A percentile compares a stretch with the other conserved stretches of the same genome.
These are phyloP conservation scores for Porphyrio hochstetteri DNA, from an alignment of 2,113 vertebrate genomes.

Conservation along the genomic window DNA sequence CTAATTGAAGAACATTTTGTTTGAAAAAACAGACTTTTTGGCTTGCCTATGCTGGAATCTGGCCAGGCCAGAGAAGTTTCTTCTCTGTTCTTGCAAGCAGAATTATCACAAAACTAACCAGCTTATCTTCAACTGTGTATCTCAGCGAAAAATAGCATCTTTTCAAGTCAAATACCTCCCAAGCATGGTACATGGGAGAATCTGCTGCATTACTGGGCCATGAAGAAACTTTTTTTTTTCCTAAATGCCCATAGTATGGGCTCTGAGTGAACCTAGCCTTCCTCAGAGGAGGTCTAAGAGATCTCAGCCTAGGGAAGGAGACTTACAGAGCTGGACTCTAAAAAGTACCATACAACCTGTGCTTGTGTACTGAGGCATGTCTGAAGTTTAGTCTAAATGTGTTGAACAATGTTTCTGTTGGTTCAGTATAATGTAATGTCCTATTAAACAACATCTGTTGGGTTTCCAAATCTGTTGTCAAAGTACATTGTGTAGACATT, in stretches of 20 bases:
- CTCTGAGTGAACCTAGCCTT: not conserved
- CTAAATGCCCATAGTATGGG: not conserved
- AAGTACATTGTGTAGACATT: slow-evolving; percentile 52
- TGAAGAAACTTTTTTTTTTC: not conserved
- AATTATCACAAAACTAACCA: not conserved
- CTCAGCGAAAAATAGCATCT: not conserved
- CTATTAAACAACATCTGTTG: slow-evolving; percentile 53
- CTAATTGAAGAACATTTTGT: not conserved
- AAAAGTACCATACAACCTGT: not conserved
- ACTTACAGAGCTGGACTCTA: not conserved
- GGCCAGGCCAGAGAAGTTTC: not conserved
- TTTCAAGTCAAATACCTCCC: not conserved
- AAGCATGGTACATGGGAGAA: not conserved
- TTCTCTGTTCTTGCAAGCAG: not conserved
- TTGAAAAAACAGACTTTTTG: not conserved
- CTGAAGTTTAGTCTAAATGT: slow-evolving; percentile 51
- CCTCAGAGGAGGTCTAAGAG: not conserved
- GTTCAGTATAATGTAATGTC: slow-evolving; percentile 62
- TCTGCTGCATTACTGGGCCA: not conserved
- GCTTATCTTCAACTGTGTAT: not conserved
- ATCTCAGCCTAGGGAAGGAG: not conserved
- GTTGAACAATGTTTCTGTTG: slow-evolving; percentile 52
- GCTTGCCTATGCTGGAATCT: not conserved
- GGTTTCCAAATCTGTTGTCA: slow-evolving; percentile 53
- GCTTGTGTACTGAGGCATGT: slow-evolving; percentile 42